phyloP scores from a whole-genome alignment of 2,888 invertebrate genomes.

The Aphodius granarius region DNA sequence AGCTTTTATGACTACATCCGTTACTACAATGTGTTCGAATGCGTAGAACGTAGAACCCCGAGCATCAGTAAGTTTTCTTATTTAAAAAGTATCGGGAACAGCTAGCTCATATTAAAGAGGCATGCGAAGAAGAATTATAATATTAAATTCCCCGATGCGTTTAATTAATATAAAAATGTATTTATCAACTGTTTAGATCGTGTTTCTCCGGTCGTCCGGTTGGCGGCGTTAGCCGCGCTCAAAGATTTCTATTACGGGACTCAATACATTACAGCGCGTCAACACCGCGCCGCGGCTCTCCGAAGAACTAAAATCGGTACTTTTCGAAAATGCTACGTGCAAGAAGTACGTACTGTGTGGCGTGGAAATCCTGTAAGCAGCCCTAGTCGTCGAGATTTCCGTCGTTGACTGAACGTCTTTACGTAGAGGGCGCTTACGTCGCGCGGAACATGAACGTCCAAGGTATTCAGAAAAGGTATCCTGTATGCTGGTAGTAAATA shows the following conservation, averaged over 20 bases:
- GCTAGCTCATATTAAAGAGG: background rate
- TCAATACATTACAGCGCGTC: background rate
- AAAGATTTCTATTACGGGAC: background rate
- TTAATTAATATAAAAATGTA: constrained; percentile 5
- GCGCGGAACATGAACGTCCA: background rate
- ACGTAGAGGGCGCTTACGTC: background rate
- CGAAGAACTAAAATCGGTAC: background rate
- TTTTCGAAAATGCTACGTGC: background rate
- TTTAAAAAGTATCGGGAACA: background rate
- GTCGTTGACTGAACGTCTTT: background rate
- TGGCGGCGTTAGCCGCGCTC: too few species aligned
- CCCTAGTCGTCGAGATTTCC: background rate
- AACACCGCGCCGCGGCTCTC: background rate
- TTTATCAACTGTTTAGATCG: constrained; percentile 8
- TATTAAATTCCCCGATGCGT: background rate
- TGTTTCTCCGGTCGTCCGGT: constrained; percentile 1
- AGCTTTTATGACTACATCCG: too few species aligned
- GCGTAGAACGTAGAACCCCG: too few species aligned
- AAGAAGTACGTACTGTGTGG: background rate
- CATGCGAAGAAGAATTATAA: background rate
- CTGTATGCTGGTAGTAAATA: background rate
- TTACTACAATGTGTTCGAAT: too few species aligned
- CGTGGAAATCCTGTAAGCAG: background rate
- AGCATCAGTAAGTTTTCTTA: background rate
- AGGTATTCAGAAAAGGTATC: background rate